Percentiles rank a stretch among this genome's conserved stretches.
Evolutionary conservation across 2,113 vertebrate species (phyloP).

Genomic region (Hyla sarda): DNA sequence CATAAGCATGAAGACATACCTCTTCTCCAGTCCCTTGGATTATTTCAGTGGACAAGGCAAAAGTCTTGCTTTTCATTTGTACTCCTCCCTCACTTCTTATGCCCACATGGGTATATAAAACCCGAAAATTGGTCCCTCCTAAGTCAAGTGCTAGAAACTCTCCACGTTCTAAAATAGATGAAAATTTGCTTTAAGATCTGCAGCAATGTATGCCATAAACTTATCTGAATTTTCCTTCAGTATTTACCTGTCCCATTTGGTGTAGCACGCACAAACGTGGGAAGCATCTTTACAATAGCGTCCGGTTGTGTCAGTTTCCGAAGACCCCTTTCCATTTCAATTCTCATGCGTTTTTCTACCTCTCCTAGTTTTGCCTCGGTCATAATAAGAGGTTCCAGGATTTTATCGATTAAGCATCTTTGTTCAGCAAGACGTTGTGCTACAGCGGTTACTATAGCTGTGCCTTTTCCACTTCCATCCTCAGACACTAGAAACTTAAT

Average conservation of each 20-base stretch:
- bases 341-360: constrained; percentile 70
- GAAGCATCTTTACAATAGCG: constrained; percentile 75
- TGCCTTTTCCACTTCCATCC: constrained; percentile 78
- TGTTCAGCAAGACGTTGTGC: constrained; percentile 68
- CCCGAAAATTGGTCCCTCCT: constrained; percentile 88
- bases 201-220: not conserved
- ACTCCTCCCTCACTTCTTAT: constrained; percentile 65
- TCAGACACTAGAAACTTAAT: constrained; percentile 71
- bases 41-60: constrained; percentile 70
- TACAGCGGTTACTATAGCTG: constrained; percentile 82
- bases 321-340: constrained; percentile 75
- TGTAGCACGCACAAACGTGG: constrained; percentile 68
- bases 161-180: constrained; percentile 74
- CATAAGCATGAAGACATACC: constrained; percentile 62
- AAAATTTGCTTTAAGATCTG: not conserved
- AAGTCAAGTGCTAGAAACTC: constrained; percentile 86
- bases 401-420: constrained; percentile 57
- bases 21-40: constrained; percentile 70
- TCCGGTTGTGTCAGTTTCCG: constrained; percentile 14
- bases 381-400: constrained; percentile 70
- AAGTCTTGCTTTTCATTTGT: constrained; percentile 75
- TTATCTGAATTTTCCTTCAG: not conserved
- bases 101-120: constrained; percentile 76
- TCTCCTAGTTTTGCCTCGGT: constrained; percentile 4
- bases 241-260: constrained; percentile 73